Conservation (phyloP, 2,888 invertebrate species). For the Callosobruchus maculatus region DNA sequence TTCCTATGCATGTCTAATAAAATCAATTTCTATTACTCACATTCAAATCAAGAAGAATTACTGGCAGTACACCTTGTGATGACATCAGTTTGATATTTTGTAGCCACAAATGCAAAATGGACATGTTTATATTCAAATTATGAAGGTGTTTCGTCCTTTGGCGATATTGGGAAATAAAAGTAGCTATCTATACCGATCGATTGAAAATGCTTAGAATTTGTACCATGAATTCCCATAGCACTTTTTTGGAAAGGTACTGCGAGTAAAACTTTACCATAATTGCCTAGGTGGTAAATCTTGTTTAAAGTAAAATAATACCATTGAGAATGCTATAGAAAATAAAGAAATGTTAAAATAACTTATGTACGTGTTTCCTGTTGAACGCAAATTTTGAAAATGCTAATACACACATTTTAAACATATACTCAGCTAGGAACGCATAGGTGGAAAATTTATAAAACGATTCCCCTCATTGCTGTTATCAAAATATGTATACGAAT, state of each 20-base stretch:
- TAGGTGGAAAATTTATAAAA: background rate
- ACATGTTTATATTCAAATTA: no score
- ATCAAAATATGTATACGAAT: no score
- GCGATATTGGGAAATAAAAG: no score
- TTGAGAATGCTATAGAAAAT: background rate
- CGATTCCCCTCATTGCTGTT: background rate
- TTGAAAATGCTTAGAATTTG: background rate
- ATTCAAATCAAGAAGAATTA: background rate
- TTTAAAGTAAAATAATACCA: background rate
- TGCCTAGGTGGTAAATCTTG: background rate
- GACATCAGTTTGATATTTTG: background rate
- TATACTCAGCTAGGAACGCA: background rate
- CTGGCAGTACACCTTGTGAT: background rate
- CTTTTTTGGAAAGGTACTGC: background rate
- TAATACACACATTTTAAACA: background rate
- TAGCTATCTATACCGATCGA: background rate
- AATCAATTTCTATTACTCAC: background rate
- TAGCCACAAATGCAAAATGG: no score
- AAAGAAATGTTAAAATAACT: background rate
- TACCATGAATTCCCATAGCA: background rate
- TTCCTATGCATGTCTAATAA: background rate
- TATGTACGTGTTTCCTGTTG: background rate
- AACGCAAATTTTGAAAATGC: background rate
- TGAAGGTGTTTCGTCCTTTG: no score
- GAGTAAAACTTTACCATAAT: background rate